A percentile compares a stretch with the other conserved stretches of the same genome.
Evolutionary conservation across 2,113 vertebrate genomes (phyloP).

Genomic region (Orycteropus afer): DNA sequence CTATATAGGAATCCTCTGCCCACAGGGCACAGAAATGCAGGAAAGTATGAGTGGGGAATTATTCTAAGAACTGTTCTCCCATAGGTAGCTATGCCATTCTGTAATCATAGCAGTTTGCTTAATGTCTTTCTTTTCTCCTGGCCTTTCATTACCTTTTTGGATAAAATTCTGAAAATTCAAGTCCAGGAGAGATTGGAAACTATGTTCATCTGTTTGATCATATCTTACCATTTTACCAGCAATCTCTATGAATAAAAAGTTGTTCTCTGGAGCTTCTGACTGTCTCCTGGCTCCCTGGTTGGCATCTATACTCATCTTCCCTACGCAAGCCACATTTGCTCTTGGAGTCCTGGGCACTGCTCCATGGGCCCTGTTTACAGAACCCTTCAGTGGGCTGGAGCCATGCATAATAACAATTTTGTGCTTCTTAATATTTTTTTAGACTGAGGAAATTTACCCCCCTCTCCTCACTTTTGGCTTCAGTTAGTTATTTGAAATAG

Average conservation of each 20-base stretch:
- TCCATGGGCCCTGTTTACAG: neutral
- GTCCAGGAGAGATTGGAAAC: neutral
- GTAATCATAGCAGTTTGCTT: neutral
- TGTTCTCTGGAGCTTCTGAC: neutral
- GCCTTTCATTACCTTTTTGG: neutral
- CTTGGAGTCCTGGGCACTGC: neutral
- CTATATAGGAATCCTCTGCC: neutral
- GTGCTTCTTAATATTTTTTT: slow-evolving; percentile 46
- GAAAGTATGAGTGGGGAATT: fast-evolving
- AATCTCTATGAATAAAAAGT: neutral
- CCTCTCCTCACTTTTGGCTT: slow-evolving; percentile 36
- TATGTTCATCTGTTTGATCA: neutral
- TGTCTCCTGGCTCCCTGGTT: neutral
- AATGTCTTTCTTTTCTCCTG: neutral
- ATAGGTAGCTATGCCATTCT: fast-evolving
- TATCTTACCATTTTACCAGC: neutral
- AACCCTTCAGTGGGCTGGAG: neutral
- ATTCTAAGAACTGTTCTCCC: neutral
- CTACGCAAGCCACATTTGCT: neutral
- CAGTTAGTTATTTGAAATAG: slow-evolving; percentile 39
- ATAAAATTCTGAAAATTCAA: neutral
- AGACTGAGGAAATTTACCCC: slow-evolving; percentile 2
- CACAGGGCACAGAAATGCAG: neutral
- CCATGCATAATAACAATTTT: slow-evolving; percentile 41
- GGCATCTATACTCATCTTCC: neutral